Evolutionary conservation across 2,888 invertebrate species (phyloP).

Genomic region (Bembecia ichneumoniformis): DNA sequence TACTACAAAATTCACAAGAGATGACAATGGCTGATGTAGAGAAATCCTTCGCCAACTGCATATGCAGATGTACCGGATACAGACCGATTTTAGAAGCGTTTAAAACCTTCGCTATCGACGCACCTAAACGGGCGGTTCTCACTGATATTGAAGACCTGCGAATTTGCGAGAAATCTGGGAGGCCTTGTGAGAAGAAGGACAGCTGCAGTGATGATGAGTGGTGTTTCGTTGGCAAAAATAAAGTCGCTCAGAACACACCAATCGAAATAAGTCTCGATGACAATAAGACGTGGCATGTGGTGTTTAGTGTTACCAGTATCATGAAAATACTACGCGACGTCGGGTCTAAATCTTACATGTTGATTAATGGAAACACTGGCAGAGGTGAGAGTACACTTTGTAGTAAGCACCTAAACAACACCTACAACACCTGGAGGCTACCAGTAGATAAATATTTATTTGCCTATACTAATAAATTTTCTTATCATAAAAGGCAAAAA

Average conservation of each 20-base stretch:
- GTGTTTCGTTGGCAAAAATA: slow-evolving; percentile 22
- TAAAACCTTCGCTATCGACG: slow-evolving; percentile 58
- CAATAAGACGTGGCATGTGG: slow-evolving; percentile 64
- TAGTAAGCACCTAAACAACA: too few species aligned
- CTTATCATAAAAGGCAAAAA: too few species aligned
- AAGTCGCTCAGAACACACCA: slow-evolving; percentile 3
- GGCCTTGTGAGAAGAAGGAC: slow-evolving; percentile 6
- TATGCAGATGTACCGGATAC: slow-evolving; percentile 75
- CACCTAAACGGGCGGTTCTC: not conserved
- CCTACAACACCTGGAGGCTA: too few species aligned
- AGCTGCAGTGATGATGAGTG: slow-evolving; percentile 20
- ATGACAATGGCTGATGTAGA: slow-evolving; percentile 63
- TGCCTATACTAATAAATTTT: too few species aligned
- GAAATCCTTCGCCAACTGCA: slow-evolving; percentile 70
- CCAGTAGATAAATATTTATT: too few species aligned
- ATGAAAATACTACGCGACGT: slow-evolving; percentile 58
- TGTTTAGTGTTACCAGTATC: slow-evolving; percentile 55
- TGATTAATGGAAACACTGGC: slow-evolving; percentile 84
- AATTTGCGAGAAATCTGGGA: slow-evolving; percentile 11
- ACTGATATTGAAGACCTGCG: slow-evolving; percentile 1
- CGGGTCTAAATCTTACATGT: slow-evolving; percentile 62
- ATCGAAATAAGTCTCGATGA: slow-evolving; percentile 40
- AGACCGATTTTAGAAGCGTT: slow-evolving; percentile 73
- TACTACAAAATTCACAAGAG: slow-evolving; percentile 14
- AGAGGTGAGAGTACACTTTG: slow-evolving; percentile 67